A percentile compares a stretch with the other conserved stretches of the same genome.
Evolutionary conservation across 2,113 vertebrate genomes (phyloP).

Genomic region (Ochotona curzoniae): DNA sequence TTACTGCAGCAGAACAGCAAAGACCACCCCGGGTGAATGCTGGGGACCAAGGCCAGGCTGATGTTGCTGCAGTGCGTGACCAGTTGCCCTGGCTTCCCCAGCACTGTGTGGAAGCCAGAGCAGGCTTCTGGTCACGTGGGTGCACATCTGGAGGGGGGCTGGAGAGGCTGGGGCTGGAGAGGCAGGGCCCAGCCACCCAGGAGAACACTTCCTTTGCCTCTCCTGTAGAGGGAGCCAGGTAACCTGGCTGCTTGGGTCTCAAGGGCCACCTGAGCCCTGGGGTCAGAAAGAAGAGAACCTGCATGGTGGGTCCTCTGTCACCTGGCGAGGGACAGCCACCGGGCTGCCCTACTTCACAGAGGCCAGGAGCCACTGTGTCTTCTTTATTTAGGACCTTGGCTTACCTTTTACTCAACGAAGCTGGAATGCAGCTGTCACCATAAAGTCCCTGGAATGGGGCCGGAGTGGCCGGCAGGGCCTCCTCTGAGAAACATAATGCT

Average conservation of each 20-base stretch:
- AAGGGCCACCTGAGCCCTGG: not conserved
- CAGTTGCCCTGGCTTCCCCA: not conserved
- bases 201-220: not conserved
- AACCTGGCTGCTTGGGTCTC: not conserved
- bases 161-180: not conserved
- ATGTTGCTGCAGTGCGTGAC: not conserved
- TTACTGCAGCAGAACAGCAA: too few relatives aligned
- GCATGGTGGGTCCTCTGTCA: rapidly evolving
- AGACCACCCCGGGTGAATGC: not conserved
- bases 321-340: not conserved
- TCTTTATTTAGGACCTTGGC: conserved; percentile 82
- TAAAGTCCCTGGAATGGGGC: conserved; percentile 82
- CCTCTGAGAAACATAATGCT: conserved; percentile 82
- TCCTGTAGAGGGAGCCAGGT: not conserved
- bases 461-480: conserved; percentile 80
- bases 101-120: not conserved
- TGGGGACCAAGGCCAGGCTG: not conserved
- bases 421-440: conserved; percentile 79
- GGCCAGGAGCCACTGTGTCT: conserved; percentile 78
- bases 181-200: too few relatives aligned
- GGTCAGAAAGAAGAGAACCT: not conserved
- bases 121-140: too few relatives aligned
- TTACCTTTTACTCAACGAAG: conserved; percentile 83
- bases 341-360: not conserved
- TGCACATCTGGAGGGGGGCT: not conserved